Percentiles rank a stretch among this genome's conserved stretches.
Conservation (phyloP, 2,113 vertebrate genomes). For the Pituophis catenifer region DNA sequence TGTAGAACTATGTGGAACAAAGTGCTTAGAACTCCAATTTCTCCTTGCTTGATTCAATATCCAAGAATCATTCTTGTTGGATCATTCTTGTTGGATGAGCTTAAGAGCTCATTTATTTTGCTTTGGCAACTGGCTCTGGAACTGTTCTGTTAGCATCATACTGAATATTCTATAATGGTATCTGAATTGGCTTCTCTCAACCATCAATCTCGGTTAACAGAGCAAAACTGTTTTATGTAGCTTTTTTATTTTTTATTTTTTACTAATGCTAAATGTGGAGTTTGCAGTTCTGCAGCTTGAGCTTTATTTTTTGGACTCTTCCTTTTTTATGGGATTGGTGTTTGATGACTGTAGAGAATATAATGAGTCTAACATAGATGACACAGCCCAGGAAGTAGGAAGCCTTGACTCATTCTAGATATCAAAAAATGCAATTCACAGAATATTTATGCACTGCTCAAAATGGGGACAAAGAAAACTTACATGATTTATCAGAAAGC, state of each 20-base stretch:
- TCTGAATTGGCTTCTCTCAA: background rate
- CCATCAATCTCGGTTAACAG: background rate
- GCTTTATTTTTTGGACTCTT: background rate
- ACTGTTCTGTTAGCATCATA: background rate
- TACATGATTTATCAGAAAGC: constrained; percentile 6
- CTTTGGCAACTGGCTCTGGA: background rate
- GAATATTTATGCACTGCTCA: constrained; percentile 40
- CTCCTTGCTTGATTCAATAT: background rate
- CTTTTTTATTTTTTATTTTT: background rate
- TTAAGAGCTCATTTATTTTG: background rate
- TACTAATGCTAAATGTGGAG: background rate
- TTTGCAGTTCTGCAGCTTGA: constrained; percentile 14
- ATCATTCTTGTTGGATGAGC: background rate
- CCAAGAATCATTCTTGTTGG: background rate
- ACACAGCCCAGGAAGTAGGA: constrained; percentile 11
- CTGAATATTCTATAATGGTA: background rate
- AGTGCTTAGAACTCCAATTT: background rate
- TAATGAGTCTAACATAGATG: constrained; percentile 23
- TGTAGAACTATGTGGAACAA: background rate
- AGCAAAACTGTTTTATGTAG: background rate
- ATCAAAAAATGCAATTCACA: constrained; percentile 40
- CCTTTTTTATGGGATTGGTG: constrained; percentile 8
- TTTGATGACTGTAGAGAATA: background rate
- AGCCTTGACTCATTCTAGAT: constrained; percentile 20
- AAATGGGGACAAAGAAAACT: constrained; percentile 20